Percentiles rank a stretch among this genome's conserved stretches.
These are phyloP conservation scores for Adineta ricciae DNA, from an alignment of 2,888 invertebrate genomes.

Conservation along the genomic window DNA sequence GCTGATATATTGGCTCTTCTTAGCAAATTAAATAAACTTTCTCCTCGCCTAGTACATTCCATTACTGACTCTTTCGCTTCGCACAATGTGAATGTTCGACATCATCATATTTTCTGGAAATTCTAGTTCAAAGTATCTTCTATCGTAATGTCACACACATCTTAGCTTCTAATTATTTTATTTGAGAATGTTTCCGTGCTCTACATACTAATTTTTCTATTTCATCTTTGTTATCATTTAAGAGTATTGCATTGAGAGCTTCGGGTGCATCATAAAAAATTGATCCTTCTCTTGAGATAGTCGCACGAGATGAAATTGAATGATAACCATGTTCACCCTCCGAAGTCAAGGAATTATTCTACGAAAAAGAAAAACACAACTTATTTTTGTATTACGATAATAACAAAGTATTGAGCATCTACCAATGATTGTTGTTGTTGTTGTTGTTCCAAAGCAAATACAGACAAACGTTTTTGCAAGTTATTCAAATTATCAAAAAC, in stretches of 20 bases:
- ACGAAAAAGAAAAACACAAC: not conserved
- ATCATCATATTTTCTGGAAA: too few species aligned
- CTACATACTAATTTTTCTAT: not conserved
- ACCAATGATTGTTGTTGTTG: not conserved
- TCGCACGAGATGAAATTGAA: not conserved
- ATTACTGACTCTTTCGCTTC: too few species aligned
- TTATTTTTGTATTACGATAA: not conserved
- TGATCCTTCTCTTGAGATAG: conserved; percentile 7
- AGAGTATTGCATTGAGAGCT: not conserved
- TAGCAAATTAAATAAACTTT: too few species aligned
- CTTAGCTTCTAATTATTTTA: too few species aligned
- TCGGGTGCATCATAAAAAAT: conserved; percentile 9
- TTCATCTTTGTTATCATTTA: not conserved
- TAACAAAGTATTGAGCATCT: not conserved
- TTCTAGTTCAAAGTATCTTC: too few species aligned
- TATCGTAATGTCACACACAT: too few species aligned
- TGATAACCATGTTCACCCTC: not conserved
- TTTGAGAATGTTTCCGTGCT: too few species aligned
- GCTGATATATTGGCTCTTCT: too few species aligned
- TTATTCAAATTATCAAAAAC: conserved; percentile 21
- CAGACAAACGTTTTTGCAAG: not conserved
- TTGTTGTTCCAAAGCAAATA: not conserved
- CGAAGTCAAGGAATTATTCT: not conserved
- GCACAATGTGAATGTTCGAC: too few species aligned
- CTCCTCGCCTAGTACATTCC: too few species aligned